Percentiles rank a stretch among this genome's conserved stretches.
phyloP scores from a whole-genome alignment of 2,797 vertebrate genomes.

The Nyctalus aviator region DNA sequence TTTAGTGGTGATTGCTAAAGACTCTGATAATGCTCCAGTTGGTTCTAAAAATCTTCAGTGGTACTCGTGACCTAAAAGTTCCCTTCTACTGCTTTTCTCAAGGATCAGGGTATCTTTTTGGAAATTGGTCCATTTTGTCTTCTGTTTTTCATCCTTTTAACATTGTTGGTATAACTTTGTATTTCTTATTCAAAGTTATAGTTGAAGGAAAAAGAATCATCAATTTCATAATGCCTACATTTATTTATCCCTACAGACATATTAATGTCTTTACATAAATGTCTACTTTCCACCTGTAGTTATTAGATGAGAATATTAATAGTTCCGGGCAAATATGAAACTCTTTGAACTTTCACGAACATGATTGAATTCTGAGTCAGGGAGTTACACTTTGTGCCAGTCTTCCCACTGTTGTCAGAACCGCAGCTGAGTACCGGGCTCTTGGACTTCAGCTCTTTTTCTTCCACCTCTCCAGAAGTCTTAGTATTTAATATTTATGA shows the following conservation, averaged over 20 bases:
- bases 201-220: not conserved
- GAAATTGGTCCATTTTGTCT: not conserved
- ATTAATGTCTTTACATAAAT: not conserved
- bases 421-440: not conserved
- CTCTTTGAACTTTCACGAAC: not conserved
- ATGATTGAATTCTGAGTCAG: not conserved
- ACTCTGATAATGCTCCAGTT: not conserved
- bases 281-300: not conserved
- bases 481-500: not conserved
- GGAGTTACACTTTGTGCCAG: not conserved
- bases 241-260: not conserved
- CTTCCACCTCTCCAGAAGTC: not conserved
- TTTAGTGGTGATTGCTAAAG: not conserved
- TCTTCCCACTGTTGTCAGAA: not conserved
- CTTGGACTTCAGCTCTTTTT: not conserved
- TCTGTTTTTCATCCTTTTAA: not conserved
- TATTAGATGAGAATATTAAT: not conserved
- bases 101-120: not conserved
- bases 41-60: not conserved
- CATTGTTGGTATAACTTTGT: not conserved
- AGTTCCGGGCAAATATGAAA: not conserved
- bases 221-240: not conserved
- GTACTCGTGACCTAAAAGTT: not conserved
- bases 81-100: not conserved
- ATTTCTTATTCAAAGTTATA: not conserved